Percentiles rank a stretch among this genome's conserved stretches.
phyloP scores from a whole-genome alignment of 2,888 invertebrate species.

The Patella depressa region DNA sequence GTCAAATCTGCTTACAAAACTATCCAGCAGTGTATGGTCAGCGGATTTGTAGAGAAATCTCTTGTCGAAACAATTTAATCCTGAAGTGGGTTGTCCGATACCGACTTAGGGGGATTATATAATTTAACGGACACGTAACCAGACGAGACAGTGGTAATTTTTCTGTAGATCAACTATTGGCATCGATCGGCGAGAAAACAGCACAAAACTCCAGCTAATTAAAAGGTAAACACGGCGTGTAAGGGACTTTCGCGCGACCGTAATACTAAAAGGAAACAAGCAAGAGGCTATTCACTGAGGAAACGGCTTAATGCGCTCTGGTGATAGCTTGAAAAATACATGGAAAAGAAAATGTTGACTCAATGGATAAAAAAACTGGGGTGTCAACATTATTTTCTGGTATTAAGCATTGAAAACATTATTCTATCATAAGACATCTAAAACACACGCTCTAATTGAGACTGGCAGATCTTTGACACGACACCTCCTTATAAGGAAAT shows the following conservation, averaged over 20 bases:
- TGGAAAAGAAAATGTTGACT: not conserved
- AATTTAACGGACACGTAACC: not conserved
- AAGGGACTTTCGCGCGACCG: not conserved
- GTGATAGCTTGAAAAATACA: not conserved
- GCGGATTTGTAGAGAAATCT: not conserved
- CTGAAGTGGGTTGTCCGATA: not conserved
- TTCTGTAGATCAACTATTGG: conserved; percentile 1
- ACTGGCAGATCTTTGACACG: too few species aligned
- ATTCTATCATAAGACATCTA: too few species aligned
- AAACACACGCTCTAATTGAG: too few species aligned
- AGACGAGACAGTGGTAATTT: conserved; percentile 1
- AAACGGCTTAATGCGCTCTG: not conserved
- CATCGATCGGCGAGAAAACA: conserved; percentile 1
- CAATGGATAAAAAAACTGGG: not conserved
- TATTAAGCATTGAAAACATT: not conserved
- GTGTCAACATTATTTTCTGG: not conserved
- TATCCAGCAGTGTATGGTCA: not conserved
- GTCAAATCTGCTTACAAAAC: too few species aligned
- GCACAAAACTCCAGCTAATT: conserved; percentile 7
- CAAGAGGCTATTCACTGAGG: not conserved
- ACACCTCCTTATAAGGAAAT: too few species aligned
- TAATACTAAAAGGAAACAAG: conserved; percentile 5
- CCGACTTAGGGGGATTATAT: not conserved
- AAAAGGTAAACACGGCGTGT: not conserved
- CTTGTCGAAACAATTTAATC: not conserved